Percentiles rank a stretch among this genome's conserved stretches.
Conservation (phyloP, 2,888 invertebrate genomes). For the Drosophila melanocephala region DNA sequence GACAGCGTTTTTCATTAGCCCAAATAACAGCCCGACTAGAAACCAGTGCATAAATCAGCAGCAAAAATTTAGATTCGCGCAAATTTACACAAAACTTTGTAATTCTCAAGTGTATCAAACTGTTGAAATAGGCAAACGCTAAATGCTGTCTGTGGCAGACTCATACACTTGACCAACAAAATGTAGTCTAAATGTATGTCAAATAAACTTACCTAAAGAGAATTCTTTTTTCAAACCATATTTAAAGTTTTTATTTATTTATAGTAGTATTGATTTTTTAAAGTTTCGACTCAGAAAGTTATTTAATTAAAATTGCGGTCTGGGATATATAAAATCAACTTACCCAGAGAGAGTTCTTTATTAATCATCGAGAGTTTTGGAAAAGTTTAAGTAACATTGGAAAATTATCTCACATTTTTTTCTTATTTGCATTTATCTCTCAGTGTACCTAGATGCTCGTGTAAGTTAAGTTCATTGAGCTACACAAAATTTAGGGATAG, state of each 20-base stretch:
- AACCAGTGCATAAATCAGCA: slow-evolving; percentile 52
- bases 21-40: slow-evolving; percentile 1
- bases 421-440: not conserved
- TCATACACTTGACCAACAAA: not conserved
- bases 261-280: not conserved
- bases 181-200: fast-evolving
- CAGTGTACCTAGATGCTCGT: not conserved
- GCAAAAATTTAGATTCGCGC: slow-evolving; percentile 28
- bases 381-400: not conserved
- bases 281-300: not conserved
- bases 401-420: not conserved
- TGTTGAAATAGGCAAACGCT: slow-evolving; percentile 34
- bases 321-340: not conserved
- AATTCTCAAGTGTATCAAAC: slow-evolving; percentile 46
- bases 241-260: not conserved
- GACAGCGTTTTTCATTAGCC: slow-evolving; percentile 58
- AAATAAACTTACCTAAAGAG: not conserved
- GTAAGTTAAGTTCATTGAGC: slow-evolving; percentile 1
- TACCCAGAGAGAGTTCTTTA: fast-evolving
- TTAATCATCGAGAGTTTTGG: not conserved
- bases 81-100: slow-evolving; percentile 35
- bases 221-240: not conserved
- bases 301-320: not conserved
- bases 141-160: not conserved
- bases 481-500: slow-evolving; percentile 26